phyloP scores from a whole-genome alignment of 2,797 vertebrate genomes.

The Thamnophis elegans region DNA sequence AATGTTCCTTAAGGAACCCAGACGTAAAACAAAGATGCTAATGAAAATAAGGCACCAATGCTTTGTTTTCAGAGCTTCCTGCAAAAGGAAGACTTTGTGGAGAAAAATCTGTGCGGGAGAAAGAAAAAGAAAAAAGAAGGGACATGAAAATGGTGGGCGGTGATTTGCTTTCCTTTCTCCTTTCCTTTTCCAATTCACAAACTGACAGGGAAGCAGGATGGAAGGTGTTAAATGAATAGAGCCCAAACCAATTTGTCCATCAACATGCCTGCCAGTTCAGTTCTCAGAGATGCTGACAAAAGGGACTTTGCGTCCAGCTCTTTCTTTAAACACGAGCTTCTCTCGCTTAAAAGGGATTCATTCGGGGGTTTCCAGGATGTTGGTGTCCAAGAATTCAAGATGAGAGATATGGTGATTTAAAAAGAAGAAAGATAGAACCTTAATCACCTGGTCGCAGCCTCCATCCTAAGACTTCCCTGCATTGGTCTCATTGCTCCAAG shows the following conservation, averaged over 20 bases:
- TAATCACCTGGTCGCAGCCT: background rate
- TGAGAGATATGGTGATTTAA: background rate
- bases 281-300: background rate
- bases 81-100: background rate
- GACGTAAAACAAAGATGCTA: background rate
- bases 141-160: background rate
- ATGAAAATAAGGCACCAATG: background rate
- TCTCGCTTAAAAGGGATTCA: background rate
- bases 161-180: background rate
- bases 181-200: background rate
- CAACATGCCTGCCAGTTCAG: background rate
- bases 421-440: background rate
- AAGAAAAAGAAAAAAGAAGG: background rate
- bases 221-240: background rate
- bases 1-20: background rate
- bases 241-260: background rate
- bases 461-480: background rate
- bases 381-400: background rate
- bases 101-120: background rate
- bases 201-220: background rate
- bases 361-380: background rate
- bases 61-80: background rate
- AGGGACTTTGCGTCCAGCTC: background rate
- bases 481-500: background rate
- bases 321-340: background rate